These are phyloP conservation scores for Verasper variegatus DNA, from an alignment of 2,113 vertebrate species.

Conservation along the genomic window DNA sequence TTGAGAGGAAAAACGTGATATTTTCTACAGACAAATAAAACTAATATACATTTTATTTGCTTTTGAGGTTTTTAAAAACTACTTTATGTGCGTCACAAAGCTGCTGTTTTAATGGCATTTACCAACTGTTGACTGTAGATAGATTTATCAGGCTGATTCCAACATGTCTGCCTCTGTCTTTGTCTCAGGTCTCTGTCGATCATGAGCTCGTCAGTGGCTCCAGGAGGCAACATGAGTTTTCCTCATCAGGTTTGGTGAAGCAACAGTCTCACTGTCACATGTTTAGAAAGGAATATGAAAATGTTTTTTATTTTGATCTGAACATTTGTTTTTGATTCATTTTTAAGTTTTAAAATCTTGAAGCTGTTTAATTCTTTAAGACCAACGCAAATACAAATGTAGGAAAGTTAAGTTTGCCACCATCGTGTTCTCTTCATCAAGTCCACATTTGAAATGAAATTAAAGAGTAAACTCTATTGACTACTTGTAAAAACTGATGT, in stretches of 20 bases:
- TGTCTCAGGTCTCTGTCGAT: slow-evolving; percentile 17
- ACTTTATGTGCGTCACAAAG: too few relatives aligned
- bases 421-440: neutral
- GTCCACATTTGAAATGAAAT: neutral
- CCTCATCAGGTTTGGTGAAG: slow-evolving; percentile 43
- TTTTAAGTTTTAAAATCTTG: neutral
- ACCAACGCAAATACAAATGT: neutral
- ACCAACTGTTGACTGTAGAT: neutral
- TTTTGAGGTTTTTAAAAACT: too few relatives aligned
- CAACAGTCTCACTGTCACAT: neutral
- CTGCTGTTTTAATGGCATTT: too few relatives aligned
- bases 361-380: neutral
- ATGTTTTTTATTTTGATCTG: neutral
- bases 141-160: neutral
- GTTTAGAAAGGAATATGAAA: too few relatives aligned
- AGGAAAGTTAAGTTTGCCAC: neutral
- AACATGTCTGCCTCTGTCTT: neutral
- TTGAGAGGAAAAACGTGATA: too few relatives aligned
- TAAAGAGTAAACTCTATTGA: neutral
- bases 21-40: too few relatives aligned
- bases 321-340: neutral
- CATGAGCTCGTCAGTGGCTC: slow-evolving; percentile 67
- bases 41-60: too few relatives aligned
- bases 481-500: too few relatives aligned
- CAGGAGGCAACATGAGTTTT: slow-evolving; percentile 50